phyloP scores from a whole-genome alignment of 2,888 invertebrate genomes.

The Synergus japonicus region DNA sequence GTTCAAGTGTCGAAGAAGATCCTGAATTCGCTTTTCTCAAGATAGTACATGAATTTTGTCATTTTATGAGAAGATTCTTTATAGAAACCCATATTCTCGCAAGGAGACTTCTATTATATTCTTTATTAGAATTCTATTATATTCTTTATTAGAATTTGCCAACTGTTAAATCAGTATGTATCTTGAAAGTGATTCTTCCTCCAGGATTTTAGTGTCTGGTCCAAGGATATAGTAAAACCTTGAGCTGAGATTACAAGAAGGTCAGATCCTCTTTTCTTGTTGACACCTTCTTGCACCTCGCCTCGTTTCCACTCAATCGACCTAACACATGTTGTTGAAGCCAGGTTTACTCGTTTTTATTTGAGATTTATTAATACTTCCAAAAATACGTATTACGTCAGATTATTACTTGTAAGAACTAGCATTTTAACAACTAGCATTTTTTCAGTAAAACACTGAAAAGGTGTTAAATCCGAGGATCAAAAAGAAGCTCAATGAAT shows the following conservation, averaged over 20 bases:
- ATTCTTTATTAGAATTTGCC: background rate
- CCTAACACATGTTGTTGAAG: constrained; percentile 63
- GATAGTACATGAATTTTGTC: background rate
- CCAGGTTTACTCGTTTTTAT: background rate
- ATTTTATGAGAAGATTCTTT: background rate
- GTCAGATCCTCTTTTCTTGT: constrained; percentile 72
- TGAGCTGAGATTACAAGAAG: constrained; percentile 73
- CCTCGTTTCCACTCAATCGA: constrained; percentile 48
- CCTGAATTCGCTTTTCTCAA: background rate
- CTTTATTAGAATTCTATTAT: too few species aligned
- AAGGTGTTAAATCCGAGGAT: background rate
- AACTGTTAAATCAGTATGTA: background rate
- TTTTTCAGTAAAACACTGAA: background rate
- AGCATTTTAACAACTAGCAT: too few species aligned
- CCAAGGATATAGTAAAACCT: constrained; percentile 58
- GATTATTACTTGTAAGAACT: too few species aligned
- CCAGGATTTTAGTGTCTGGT: background rate
- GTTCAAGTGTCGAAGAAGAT: constrained; percentile 14
- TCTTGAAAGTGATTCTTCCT: constrained; percentile 1
- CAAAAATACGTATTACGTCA: too few species aligned
- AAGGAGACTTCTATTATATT: too few species aligned
- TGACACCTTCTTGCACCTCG: constrained; percentile 56
- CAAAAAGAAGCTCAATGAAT: background rate
- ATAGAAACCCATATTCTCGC: background rate
- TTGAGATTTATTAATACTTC: too few species aligned